A percentile compares a stretch with the other conserved stretches of the same genome.
Evolutionary conservation across 2,113 vertebrate genomes (phyloP).

Genomic region (Pyrgilauda ruficollis): DNA sequence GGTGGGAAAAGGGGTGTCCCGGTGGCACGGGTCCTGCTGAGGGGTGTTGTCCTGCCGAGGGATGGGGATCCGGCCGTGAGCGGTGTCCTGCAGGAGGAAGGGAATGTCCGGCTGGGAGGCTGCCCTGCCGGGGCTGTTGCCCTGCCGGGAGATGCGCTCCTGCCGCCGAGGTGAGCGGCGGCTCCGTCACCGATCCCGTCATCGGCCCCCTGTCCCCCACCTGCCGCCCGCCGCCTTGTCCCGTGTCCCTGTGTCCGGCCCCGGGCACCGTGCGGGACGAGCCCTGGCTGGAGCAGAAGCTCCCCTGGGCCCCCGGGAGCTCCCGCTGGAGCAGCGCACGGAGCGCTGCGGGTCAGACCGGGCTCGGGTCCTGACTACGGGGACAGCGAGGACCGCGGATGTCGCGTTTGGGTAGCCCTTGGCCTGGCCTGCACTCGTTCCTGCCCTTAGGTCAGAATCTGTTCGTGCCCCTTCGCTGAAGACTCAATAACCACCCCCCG

Average conservation of each 20-base stretch:
- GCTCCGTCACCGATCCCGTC: too few relatives aligned
- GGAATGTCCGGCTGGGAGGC: too few relatives aligned
- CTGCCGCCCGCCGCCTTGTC: background rate
- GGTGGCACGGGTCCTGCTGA: too few relatives aligned
- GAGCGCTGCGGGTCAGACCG: background rate
- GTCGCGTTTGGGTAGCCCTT: background rate
- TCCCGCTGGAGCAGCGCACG: background rate
- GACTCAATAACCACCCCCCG: accelerated
- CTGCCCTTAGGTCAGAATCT: background rate
- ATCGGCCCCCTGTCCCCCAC: too few relatives aligned
- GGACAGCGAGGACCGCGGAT: background rate
- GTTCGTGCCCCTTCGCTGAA: background rate
- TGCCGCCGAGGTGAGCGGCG: background rate
- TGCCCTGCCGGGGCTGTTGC: background rate
- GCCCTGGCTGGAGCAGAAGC: background rate
- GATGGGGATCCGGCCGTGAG: background rate
- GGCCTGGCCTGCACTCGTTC: accelerated
- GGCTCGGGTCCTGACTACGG: background rate
- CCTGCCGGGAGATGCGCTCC: background rate
- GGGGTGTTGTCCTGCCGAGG: too few relatives aligned
- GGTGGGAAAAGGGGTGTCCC: too few relatives aligned
- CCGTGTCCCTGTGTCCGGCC: background rate
- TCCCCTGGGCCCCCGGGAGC: too few relatives aligned
- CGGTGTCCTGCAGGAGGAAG: background rate
- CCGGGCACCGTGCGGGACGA: background rate